Percentiles rank a stretch among this genome's conserved stretches.
These are phyloP conservation scores for Arenicola marina DNA, from an alignment of 2,888 invertebrate species.

Conservation along the genomic window DNA sequence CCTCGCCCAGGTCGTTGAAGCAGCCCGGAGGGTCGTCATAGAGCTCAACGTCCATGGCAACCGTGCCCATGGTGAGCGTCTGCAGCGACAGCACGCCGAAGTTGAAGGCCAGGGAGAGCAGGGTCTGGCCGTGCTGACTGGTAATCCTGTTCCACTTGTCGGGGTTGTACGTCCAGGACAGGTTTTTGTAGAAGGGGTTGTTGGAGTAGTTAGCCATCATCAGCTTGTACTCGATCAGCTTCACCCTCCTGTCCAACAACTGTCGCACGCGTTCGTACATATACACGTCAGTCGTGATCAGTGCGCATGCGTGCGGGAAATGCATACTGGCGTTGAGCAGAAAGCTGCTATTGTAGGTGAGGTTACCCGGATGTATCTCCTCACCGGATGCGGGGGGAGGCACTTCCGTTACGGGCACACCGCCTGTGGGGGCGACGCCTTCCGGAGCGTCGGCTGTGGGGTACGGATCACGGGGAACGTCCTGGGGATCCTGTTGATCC, in stretches of 20 bases:
- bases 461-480: no score
- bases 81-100: constrained; percentile 55
- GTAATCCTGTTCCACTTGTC: constrained; percentile 39
- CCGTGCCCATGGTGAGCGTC: constrained; percentile 53
- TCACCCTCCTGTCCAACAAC: constrained; percentile 13
- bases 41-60: constrained; percentile 36
- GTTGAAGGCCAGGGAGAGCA: constrained; percentile 57
- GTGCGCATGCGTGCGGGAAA: constrained; percentile 1
- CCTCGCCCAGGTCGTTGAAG: constrained; percentile 38
- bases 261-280: constrained; percentile 15
- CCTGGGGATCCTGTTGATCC: no score
- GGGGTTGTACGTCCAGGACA: constrained; percentile 19
- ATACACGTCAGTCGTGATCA: constrained; percentile 10
- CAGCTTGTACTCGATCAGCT: constrained; percentile 33
- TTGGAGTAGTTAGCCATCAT: constrained; percentile 24
- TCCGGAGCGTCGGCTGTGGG: no score
- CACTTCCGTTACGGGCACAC: no score
- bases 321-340: no score
- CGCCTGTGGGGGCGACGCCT: no score
- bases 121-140: constrained; percentile 52
- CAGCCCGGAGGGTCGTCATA: constrained; percentile 49
- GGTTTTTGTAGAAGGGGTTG: constrained; percentile 28
- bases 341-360: no score
- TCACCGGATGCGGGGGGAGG: no score
- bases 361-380: no score